Evolutionary conservation across 1,140 invertebrate species (phyloP).

Genomic region (Bombus waltoni): DNA sequence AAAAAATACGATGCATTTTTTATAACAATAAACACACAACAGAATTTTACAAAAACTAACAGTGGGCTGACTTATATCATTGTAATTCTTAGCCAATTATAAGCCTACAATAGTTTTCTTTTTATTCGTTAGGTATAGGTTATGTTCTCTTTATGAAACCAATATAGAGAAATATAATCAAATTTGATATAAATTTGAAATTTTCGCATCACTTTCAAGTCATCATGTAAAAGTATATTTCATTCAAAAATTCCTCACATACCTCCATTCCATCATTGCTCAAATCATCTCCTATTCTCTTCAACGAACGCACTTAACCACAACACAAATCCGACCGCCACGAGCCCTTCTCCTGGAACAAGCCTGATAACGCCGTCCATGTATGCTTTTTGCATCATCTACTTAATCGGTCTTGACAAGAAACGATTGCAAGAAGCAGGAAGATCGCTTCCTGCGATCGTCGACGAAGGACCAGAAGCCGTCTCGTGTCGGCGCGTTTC

Average conservation of each 20-base stretch:
- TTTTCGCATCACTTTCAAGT: neutral
- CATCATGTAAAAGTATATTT: neutral
- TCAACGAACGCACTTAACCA: neutral
- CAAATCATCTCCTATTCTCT: neutral
- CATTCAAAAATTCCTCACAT: neutral
- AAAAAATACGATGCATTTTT: no score
- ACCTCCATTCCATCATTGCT: neutral
- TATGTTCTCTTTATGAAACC: neutral
- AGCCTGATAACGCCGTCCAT: neutral
- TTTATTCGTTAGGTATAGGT: neutral
- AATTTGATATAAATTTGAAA: neutral
- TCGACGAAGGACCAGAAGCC: neutral
- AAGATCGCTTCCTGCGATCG: conserved; percentile 7
- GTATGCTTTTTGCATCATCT: neutral
- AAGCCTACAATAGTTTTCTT: no score
- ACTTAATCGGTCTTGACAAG: neutral
- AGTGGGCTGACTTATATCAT: no score
- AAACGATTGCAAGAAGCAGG: conserved; percentile 6
- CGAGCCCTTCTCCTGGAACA: neutral
- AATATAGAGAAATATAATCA: neutral
- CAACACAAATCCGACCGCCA: neutral
- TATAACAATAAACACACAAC: no score
- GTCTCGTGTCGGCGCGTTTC: neutral
- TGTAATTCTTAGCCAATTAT: no score
- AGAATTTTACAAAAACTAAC: no score